Evolutionary conservation across 2,888 invertebrate genomes (phyloP), one percentile per base, ranked within the genome.

Genomic region (Diarsia brunnea): DNA sequence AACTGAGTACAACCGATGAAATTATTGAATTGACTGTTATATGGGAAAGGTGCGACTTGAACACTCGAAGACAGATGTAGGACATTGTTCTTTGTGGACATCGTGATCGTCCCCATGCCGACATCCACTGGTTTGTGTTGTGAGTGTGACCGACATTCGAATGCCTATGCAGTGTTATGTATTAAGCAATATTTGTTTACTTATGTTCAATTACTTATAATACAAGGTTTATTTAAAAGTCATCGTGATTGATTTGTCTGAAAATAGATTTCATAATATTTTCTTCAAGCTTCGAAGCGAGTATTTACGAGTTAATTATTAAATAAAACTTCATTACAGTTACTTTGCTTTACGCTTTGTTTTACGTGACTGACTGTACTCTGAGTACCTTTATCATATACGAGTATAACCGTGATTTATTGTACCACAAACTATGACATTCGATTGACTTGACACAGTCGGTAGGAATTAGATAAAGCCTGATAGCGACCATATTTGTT

Each of bases 51-150:
- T 73, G 58, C 21, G 47, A 79, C 58, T 24, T 69, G 58, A 73
- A 76, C 31, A 43, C 61, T 83, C n/a, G 49, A 45, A 78, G 75
- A 82, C 67, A 79, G 61, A 55, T 79, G 69, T 70, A 64, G 69
- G 64, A 53, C 72, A 43, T 63, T 43, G 63, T 63, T 63, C 63
- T 63, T 63, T n/a, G 63, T 63, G 69, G 61, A 61, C 72, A 69
- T 71, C 38, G 65, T 66, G 47, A 68, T 73, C 79, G 73, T 85
- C 51, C 45, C 21, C 24, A 63, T 21, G 24, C 31, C 2, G 58
- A 24, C 55, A 14, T 51, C 49, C 31, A 43, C 63, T 21, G 14
- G 58, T 47, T 27, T 68, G 70, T 53, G 27, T 47, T 64, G 75
- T 70, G 72, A 67, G 43, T 61, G 75, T 70, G 72, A 67, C 75